Percentiles rank a stretch among this genome's conserved stretches.
Conservation (phyloP, 2,113 vertebrate species). For the Trematocara stigmaticum region DNA sequence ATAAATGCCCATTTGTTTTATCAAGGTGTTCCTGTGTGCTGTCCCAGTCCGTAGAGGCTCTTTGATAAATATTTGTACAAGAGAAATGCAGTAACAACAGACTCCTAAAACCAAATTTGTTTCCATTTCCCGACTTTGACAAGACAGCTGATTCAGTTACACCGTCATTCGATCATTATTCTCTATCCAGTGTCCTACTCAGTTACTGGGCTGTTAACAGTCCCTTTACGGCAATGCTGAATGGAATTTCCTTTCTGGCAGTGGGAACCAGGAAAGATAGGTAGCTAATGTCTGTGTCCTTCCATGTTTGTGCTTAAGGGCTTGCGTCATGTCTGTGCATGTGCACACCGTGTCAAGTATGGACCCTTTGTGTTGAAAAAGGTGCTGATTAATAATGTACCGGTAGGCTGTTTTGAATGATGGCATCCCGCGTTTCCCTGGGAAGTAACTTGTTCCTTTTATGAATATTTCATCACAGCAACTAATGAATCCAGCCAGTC, state of each 20-base stretch:
- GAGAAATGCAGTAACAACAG: constrained; percentile 38
- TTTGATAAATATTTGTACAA: constrained; percentile 51
- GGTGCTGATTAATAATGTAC: constrained; percentile 61
- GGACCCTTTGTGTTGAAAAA: constrained; percentile 40
- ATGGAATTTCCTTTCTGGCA: background rate
- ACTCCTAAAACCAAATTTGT: constrained; percentile 45
- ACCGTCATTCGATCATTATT: constrained; percentile 21
- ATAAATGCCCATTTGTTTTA: background rate
- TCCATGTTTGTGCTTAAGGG: background rate
- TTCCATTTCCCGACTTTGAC: constrained; percentile 48
- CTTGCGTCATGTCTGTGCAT: background rate
- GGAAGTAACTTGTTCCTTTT: constrained; percentile 64
- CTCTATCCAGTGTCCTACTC: background rate
- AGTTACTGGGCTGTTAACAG: background rate
- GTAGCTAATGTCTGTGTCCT: background rate
- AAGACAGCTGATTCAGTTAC: constrained; percentile 46
- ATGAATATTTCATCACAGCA: constrained; percentile 69
- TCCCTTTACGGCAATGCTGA: background rate
- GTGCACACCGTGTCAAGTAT: background rate
- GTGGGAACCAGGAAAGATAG: background rate
- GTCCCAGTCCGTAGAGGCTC: background rate
- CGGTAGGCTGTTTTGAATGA: constrained; percentile 57
- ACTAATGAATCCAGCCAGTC: constrained; percentile 59
- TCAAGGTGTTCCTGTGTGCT: background rate
- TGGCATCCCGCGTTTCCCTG: constrained; percentile 37